A percentile compares a stretch with the other conserved stretches of the same genome.
Conservation (phyloP, 2,113 vertebrate species). For the Scolopax mira region DNA sequence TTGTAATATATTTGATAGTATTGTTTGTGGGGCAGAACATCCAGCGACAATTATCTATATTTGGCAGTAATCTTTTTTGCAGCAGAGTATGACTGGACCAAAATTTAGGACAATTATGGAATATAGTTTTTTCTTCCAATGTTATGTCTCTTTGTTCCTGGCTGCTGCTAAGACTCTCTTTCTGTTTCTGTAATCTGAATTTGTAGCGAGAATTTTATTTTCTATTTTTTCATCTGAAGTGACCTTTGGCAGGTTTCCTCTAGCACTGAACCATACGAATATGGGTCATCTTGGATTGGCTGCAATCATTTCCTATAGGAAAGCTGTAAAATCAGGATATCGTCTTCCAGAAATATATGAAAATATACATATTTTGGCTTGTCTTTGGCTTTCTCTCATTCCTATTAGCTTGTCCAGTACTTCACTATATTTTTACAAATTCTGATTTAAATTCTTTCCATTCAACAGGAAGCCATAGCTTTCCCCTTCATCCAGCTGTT, state of each 20-base stretch:
- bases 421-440: slow-evolving; percentile 22
- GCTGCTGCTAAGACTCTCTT: background rate
- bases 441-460: slow-evolving; percentile 48
- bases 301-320: background rate
- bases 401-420: background rate
- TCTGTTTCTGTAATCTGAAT: slow-evolving; percentile 57
- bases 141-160: background rate
- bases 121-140: slow-evolving; percentile 21
- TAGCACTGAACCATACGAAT: background rate
- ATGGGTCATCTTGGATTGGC: background rate
- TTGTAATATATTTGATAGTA: background rate
- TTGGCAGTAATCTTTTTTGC: background rate
- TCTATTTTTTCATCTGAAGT: background rate
- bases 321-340: background rate
- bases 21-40: background rate
- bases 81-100: background rate
- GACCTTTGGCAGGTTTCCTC: slow-evolving; percentile 36
- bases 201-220: background rate
- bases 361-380: slow-evolving; percentile 34
- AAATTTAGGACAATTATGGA: background rate
- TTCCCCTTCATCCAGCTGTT: slow-evolving; percentile 8
- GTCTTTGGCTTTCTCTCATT: background rate
- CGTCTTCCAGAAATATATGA: background rate
- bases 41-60: background rate
- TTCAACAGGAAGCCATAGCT: slow-evolving; percentile 7